A percentile compares a stretch with the other conserved stretches of the same genome.
These are phyloP conservation scores for Tetrapedia diversipes DNA, from an alignment of 2,888 invertebrate genomes.

Conservation along the genomic window DNA sequence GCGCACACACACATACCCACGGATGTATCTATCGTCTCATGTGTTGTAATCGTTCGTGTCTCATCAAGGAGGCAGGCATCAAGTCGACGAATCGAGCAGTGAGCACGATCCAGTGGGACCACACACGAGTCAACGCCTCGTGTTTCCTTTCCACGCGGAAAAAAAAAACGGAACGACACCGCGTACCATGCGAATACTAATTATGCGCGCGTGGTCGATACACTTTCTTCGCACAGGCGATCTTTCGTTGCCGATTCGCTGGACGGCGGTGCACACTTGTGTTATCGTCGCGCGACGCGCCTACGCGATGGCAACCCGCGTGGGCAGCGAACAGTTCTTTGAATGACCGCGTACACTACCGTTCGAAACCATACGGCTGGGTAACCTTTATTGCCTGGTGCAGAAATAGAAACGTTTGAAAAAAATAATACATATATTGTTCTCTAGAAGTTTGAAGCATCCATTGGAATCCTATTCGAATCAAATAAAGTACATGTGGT, in stretches of 20 bases:
- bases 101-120: constrained; percentile 17
- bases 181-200: constrained; percentile 31
- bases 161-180: background rate
- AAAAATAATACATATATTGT: no score
- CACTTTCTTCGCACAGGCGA: constrained; percentile 7
- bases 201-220: constrained; percentile 30
- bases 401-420: no score
- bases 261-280: constrained; percentile 10
- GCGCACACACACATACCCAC: no score
- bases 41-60: constrained; percentile 18
- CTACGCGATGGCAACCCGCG: background rate
- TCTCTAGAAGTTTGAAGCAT: no score
- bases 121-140: constrained; percentile 15
- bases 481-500: no score
- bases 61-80: constrained; percentile 9
- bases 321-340: background rate
- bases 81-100: constrained; percentile 14
- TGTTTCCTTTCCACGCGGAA: background rate
- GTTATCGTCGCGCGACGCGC: background rate
- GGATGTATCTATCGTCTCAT: background rate
- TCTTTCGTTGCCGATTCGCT: background rate
- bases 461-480: no score
- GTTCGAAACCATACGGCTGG: no score
- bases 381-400: no score
- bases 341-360: no score